A percentile compares a stretch with the other conserved stretches of the same genome.
phyloP scores from a whole-genome alignment of 2,888 invertebrate genomes.

The Standfussiana lucernea region DNA sequence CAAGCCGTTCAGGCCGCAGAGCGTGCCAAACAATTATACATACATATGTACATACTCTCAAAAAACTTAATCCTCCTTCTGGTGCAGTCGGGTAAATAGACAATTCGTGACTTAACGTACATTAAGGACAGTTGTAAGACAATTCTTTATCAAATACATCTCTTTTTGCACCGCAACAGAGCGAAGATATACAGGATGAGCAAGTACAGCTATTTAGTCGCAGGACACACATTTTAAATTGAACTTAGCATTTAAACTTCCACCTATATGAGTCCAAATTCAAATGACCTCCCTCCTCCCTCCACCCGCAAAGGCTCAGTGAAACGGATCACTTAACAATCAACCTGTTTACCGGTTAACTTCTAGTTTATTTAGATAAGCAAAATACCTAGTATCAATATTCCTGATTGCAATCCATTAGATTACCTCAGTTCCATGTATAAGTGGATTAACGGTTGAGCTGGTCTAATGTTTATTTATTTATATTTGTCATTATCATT shows the following conservation, averaged over 20 bases:
- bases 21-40: no score
- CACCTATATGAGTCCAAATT: slow-evolving; percentile 5
- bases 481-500: not conserved
- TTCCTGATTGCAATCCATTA: slow-evolving; percentile 58
- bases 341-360: slow-evolving; percentile 42
- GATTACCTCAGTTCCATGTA: slow-evolving; percentile 13
- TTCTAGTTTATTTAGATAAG: slow-evolving; percentile 55
- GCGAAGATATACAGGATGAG: not conserved
- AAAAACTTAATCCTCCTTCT: no score
- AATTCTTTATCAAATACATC: no score
- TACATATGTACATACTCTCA: no score
- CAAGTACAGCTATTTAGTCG: not conserved
- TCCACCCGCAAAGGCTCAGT: not conserved
- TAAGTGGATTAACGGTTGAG: slow-evolving; percentile 17
- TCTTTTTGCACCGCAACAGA: no score
- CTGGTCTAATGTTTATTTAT: slow-evolving; percentile 21
- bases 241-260: not conserved
- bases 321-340: slow-evolving; percentile 43
- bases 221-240: not conserved
- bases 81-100: no score
- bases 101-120: no score
- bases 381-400: slow-evolving; percentile 56
- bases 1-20: no score
- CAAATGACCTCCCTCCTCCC: not conserved
- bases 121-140: no score